Evolutionary conservation across 2,888 invertebrate genomes (phyloP).

Genomic region (Mesorhabditis spiculigera): DNA sequence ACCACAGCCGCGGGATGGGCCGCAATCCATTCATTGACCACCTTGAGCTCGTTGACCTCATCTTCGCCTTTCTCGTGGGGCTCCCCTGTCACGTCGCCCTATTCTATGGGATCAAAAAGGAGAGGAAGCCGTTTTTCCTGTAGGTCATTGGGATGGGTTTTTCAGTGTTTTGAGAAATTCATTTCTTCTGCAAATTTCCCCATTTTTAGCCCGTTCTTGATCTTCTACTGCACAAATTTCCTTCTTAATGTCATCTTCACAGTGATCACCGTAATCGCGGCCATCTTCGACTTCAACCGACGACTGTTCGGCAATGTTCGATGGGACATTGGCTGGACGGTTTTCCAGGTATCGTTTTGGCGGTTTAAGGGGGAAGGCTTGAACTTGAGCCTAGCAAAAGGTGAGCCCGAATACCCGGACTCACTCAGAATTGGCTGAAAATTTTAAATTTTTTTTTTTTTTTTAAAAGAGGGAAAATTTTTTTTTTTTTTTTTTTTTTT

Average conservation of each 20-base stretch:
- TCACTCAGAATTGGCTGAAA: too few species aligned
- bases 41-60: conserved; percentile 32
- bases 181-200: not conserved
- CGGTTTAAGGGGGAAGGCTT: too few species aligned
- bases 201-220: conserved; percentile 31
- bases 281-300: conserved; percentile 33
- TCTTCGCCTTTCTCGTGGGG: conserved; percentile 38
- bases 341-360: conserved; percentile 30
- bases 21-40: conserved; percentile 25
- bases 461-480: too few species aligned
- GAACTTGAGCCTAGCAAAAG: too few species aligned
- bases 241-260: conserved; percentile 37
- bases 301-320: conserved; percentile 37
- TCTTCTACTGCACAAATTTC: conserved; percentile 43
- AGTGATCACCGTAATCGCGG: conserved; percentile 31
- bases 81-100: conserved; percentile 39
- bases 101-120: conserved; percentile 29
- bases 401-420: too few species aligned
- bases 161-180: conserved; percentile 5
- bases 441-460: too few species aligned
- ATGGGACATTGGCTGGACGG: conserved; percentile 36
- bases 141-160: conserved; percentile 8
- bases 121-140: conserved; percentile 32
- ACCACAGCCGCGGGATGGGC: conserved; percentile 20
- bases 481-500: too few species aligned